Conservation (phyloP, 1,140 invertebrate species). For the Ganaspis sp. region DNA sequence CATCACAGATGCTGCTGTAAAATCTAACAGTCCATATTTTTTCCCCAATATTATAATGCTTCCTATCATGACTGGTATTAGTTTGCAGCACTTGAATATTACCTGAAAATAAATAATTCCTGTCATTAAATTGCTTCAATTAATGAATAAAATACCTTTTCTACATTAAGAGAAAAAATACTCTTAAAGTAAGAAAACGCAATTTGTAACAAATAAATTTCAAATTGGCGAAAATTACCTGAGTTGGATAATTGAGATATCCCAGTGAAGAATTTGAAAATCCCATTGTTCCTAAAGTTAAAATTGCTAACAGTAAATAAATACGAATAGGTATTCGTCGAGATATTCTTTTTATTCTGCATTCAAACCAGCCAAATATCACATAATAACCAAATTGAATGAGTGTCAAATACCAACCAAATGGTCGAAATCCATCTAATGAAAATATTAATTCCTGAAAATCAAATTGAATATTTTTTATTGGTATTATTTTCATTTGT, state of each 20-base stretch:
- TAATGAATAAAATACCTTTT: too few relatives aligned
- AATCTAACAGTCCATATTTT: constrained; percentile 89
- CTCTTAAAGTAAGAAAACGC: too few relatives aligned
- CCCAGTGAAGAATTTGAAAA: constrained; percentile 96
- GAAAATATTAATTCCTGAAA: constrained; percentile 92
- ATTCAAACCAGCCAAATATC: constrained; percentile 88
- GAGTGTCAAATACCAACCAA: constrained; percentile 94
- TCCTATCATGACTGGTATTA: constrained; percentile 95
- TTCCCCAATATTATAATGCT: constrained; percentile 95
- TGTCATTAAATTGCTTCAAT: too few relatives aligned
- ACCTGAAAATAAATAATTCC: constrained; percentile 76
- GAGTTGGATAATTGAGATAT: constrained; percentile 96
- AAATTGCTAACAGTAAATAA: constrained; percentile 88
- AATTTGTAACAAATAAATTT: too few relatives aligned
- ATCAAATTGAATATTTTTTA: constrained; percentile 34
- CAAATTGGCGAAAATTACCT: too few relatives aligned
- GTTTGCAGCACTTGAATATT: constrained; percentile 97
- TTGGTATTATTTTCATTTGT: constrained; percentile 34
- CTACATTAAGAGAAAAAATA: too few relatives aligned
- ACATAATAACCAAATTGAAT: constrained; percentile 94
- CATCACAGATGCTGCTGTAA: constrained; percentile 90
- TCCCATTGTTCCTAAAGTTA: constrained; percentile 96
- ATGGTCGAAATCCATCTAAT: constrained; percentile 90
- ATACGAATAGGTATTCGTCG: constrained; percentile 87
- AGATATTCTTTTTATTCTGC: constrained; percentile 80